Evolutionary conservation across 30 jellyfish, hydroid and myxozoan genomes (phyloP), one percentile per base, ranked within the genome.

Genomic region (Hydractinia symbiolongicarpus): DNA sequence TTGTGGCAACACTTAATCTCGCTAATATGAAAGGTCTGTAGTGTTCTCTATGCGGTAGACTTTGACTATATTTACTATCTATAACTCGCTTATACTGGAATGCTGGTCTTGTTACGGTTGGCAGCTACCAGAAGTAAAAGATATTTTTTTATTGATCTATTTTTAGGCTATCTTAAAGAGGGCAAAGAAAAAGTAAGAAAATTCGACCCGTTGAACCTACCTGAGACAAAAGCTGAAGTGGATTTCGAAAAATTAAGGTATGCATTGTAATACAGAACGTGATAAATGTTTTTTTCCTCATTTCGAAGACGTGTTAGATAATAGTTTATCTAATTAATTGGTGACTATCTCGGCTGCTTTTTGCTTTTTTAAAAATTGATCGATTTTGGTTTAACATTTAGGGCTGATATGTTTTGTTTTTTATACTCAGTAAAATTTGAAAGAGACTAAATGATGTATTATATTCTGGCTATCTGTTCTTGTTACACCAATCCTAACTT

Each of bases 191-290:
- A 88, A 76, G 94, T 66, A 53, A 55, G 82, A 5, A 84, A 84
- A 30, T 66, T 83, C 16, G 97, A 82, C 15, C 88, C 95, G 8
- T 61, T 84, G 4, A 94, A 94, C 83, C 71, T 94, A 66, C 99
- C 99, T 5, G 88, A 94, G 61, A 80, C 99, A 57, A 88, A 88
- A 73, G 95, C 96, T 10, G 92, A 76, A 10, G 88, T 94, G 56
- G 99, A 94, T 58, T 87, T 89, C 56, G 99, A 94, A 56, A 94
- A 94, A 78, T 76, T 94, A 86, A 84, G 99, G 98, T 93, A 76
- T 5, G 83, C 14, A 4, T 30, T 30, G 44, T 0, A n/a, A n/a
- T n/a, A n/a, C n/a, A 30, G 44, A 30, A 30, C 1, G 2, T 64
- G 9, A 64, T 64, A 51, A 58, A 0, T 11, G 15, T 58, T 58